Evolutionary conservation across 2,888 invertebrate genomes (phyloP).

Genomic region (Stomorhina lunata): DNA sequence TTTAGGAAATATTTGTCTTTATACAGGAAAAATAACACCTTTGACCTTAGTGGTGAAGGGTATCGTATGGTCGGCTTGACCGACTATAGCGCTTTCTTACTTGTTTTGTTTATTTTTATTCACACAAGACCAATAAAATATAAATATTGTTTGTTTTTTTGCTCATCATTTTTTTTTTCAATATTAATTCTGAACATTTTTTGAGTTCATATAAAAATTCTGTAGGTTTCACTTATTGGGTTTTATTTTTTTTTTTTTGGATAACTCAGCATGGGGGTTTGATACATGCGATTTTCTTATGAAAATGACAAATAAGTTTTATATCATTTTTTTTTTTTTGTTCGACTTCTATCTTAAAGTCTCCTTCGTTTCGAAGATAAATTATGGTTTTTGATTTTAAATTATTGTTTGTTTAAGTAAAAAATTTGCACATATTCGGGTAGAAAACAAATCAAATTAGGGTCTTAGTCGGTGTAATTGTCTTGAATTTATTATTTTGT

Average conservation of each 20-base stretch:
- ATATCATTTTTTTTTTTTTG: conserved; percentile 9
- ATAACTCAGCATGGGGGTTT: conserved; percentile 56
- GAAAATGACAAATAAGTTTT: conserved; percentile 64
- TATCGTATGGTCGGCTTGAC: no score
- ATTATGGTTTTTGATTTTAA: conserved; percentile 25
- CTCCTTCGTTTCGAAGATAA: conserved; percentile 31
- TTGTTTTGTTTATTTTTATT: conserved; percentile 16
- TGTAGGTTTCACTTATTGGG: conserved; percentile 56
- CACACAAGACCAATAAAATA: conserved; percentile 63
- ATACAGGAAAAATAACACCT: no score
- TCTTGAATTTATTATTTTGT: conserved; percentile 9
- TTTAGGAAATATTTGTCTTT: no score
- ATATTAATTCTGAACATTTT: conserved; percentile 55
- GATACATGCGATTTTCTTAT: conserved; percentile 56
- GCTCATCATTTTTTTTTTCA: conserved; percentile 35
- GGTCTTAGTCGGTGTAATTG: conserved; percentile 31
- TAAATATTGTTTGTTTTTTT: conserved; percentile 48
- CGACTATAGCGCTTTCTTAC: no score
- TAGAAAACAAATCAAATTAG: conserved; percentile 1
- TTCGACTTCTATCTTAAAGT: neutral
- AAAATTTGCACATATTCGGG: neutral
- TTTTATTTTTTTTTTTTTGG: neutral
- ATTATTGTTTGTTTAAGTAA: no score
- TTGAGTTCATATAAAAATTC: conserved; percentile 48
- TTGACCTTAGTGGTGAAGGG: no score